Conservation (phyloP, 1,140 invertebrate species). For the Calliopsis andreniformis region DNA sequence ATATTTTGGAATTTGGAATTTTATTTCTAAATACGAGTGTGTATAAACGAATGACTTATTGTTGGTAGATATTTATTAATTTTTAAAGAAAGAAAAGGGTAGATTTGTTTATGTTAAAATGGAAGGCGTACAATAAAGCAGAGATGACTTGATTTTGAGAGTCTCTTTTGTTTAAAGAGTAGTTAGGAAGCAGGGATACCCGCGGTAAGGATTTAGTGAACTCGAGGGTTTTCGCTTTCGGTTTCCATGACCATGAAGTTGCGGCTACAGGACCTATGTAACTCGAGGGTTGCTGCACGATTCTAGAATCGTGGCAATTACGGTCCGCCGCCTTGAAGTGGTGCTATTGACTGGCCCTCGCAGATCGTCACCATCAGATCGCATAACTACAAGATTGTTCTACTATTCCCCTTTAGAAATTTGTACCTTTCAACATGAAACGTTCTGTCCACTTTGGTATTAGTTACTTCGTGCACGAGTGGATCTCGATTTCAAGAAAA, state of each 20-base stretch:
- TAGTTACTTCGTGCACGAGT: background rate
- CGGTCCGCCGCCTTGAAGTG: conserved; percentile 18
- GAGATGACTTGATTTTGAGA: too few species aligned
- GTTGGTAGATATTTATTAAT: too few species aligned
- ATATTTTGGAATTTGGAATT: too few species aligned
- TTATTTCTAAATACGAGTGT: too few species aligned
- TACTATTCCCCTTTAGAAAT: background rate
- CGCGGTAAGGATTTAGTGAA: background rate
- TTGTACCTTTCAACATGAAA: background rate
- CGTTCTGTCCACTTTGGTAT: too few species aligned
- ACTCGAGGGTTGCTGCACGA: conserved; percentile 22
- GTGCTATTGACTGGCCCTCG: conserved; percentile 14
- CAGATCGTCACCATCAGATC: conserved; percentile 24
- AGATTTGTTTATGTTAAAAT: too few species aligned
- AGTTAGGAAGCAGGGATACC: background rate
- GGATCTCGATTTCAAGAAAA: too few species aligned
- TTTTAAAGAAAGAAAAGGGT: too few species aligned
- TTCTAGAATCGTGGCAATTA: conserved; percentile 25
- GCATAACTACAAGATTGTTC: conserved; percentile 15
- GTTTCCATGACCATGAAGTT: conserved; percentile 5
- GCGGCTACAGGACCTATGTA: conserved; percentile 17
- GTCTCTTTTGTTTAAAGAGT: background rate
- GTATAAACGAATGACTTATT: too few species aligned
- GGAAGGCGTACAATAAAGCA: too few species aligned
- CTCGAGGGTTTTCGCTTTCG: conserved; percentile 19